Percentiles rank a stretch among this genome's conserved stretches.
Conservation (phyloP, 2,888 invertebrate genomes). For the Diarsia brunnea region DNA sequence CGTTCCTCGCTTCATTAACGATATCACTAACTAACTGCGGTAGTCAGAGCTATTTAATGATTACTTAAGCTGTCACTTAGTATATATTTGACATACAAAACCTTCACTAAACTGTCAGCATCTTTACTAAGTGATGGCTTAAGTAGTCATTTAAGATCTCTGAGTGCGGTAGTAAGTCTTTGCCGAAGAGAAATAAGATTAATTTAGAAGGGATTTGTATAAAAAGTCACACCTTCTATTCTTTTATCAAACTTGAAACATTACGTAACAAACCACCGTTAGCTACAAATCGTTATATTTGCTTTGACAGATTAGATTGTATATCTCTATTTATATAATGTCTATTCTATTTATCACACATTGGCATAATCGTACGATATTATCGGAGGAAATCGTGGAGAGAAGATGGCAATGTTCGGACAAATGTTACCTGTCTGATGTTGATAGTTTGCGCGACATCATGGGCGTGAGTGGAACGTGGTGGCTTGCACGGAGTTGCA, state of each 20-base stretch:
- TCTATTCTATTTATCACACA: conserved; percentile 37
- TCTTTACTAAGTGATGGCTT: too few relatives aligned
- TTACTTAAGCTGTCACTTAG: too few relatives aligned
- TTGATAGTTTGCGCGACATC: neutral
- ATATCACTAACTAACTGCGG: too few relatives aligned
- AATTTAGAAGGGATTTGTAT: neutral
- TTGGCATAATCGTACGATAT: conserved; percentile 36
- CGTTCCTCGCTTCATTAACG: neutral
- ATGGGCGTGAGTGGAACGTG: neutral
- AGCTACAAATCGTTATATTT: conserved; percentile 33
- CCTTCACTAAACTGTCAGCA: too few relatives aligned
- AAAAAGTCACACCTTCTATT: neutral
- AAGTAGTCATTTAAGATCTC: too few relatives aligned
- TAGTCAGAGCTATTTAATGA: too few relatives aligned
- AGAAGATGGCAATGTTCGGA: conserved; percentile 4
- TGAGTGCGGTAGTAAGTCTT: too few relatives aligned
- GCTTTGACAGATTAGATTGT: conserved; percentile 37
- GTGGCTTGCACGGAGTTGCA: neutral
- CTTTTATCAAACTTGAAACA: conserved; percentile 12
- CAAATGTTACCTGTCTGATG: conserved; percentile 17
- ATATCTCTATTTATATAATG: conserved; percentile 44
- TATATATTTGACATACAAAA: too few relatives aligned
- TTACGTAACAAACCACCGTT: conserved; percentile 23
- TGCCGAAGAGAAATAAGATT: neutral
- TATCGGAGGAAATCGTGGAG: conserved; percentile 27